phyloP scores from a whole-genome alignment of 23 tunicate species.

The Diplosoma virens region DNA sequence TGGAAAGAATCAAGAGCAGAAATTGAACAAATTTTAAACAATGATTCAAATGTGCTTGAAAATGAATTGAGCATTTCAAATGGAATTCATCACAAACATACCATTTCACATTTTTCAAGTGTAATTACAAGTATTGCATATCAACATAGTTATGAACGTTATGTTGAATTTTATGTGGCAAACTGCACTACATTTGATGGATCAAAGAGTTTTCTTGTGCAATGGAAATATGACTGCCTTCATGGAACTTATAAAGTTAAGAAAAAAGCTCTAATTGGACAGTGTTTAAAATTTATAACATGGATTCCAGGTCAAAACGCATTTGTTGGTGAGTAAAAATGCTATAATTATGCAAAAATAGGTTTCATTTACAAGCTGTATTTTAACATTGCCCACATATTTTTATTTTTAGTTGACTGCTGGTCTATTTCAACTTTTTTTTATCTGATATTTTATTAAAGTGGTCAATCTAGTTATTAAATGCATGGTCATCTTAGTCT shows the following conservation, averaged over 20 bases:
- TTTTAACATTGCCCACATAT: no score
- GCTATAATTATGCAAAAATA: no score
- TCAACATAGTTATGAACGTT: constrained; percentile 20
- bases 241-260: constrained; percentile 12
- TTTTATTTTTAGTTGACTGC: no score
- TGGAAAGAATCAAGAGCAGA: constrained; percentile 30
- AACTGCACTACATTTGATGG: constrained; percentile 47
- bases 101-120: constrained; percentile 59
- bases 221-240: constrained; percentile 54
- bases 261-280: constrained; percentile 37
- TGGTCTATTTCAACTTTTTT: no score
- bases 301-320: constrained; percentile 62
- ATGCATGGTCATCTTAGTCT: no score
- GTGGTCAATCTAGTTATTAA: no score
- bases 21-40: constrained; percentile 14
- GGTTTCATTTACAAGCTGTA: no score
- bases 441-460: no score
- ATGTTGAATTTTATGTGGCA: constrained; percentile 41
- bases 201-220: constrained; percentile 39
- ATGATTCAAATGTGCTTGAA: constrained; percentile 4
- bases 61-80: constrained; percentile 34
- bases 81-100: constrained; percentile 47
- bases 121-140: constrained; percentile 35
- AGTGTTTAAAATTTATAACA: constrained; percentile 34
- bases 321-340: constrained; percentile 59